These are phyloP conservation scores for Heterodera schachtii DNA, from an alignment of 1,140 invertebrate species.

Conservation along the genomic window DNA sequence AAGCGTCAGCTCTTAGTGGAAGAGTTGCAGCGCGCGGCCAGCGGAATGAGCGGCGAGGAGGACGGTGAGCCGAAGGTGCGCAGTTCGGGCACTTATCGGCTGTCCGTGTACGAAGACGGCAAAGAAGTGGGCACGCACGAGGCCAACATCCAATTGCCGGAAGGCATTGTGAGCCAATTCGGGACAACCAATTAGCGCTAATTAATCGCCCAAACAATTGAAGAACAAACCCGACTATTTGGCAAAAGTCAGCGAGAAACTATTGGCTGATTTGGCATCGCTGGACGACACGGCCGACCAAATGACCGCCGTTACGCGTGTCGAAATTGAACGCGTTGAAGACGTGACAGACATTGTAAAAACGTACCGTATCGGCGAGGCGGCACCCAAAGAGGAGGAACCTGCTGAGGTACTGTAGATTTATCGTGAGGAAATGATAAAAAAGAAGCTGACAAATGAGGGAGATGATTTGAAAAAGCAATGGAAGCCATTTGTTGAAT, in stretches of 20 bases:
- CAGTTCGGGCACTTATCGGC: constrained; percentile 42
- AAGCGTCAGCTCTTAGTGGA: constrained; percentile 49
- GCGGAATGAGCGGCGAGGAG: constrained; percentile 30
- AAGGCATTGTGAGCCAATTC: constrained; percentile 50
- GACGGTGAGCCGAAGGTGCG: constrained; percentile 31
- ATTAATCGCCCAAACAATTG: background rate
- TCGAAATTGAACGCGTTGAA: constrained; percentile 52
- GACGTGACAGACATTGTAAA: constrained; percentile 58
- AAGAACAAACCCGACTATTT: constrained; percentile 54
- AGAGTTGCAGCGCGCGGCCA: constrained; percentile 34
- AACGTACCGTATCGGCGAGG: constrained; percentile 51
- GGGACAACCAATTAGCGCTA: background rate
- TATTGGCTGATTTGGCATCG: constrained; percentile 48
- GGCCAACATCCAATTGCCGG: constrained; percentile 48
- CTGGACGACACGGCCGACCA: constrained; percentile 42
- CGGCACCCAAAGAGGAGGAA: constrained; percentile 41
- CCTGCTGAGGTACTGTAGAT: constrained; percentile 24
- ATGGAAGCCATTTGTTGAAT: no score
- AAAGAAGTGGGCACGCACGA: constrained; percentile 52
- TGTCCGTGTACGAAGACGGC: constrained; percentile 54
- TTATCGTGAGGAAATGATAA: no score
- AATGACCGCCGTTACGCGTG: constrained; percentile 49
- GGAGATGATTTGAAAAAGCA: no score
- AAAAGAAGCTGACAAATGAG: no score
- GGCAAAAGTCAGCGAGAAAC: constrained; percentile 50